Conservation (phyloP, 2,113 vertebrate species). For the Hydrolagus affinis region DNA sequence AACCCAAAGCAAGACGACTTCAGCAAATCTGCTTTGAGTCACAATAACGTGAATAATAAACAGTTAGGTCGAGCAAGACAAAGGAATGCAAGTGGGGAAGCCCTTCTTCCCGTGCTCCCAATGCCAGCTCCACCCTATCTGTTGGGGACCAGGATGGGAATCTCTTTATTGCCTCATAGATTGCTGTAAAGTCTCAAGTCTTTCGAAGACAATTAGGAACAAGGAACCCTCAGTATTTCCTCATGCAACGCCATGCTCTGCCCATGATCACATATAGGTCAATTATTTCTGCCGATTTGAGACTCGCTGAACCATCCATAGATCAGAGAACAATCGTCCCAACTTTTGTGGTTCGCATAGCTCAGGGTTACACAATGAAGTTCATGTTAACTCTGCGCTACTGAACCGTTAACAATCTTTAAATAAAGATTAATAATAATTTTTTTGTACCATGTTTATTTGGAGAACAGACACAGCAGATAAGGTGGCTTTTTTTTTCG, state of each 20-base stretch:
- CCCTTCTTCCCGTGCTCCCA: conserved; percentile 38
- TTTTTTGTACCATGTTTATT: not conserved
- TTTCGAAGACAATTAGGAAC: too few species aligned
- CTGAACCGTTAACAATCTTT: not conserved
- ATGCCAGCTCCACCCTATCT: conserved; percentile 45
- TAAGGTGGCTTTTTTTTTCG: not conserved
- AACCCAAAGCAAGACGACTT: conserved; percentile 40
- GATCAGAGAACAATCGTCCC: not conserved
- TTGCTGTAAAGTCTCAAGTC: conserved; percentile 40
- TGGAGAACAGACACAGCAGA: not conserved
- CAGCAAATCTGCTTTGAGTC: conserved; percentile 7
- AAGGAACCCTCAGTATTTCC: too few species aligned
- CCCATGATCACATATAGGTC: too few species aligned
- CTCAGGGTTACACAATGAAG: not conserved
- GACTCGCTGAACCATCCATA: not conserved
- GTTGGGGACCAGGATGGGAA: conserved; percentile 45
- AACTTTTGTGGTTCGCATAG: not conserved
- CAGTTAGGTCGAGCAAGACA: conserved; percentile 34
- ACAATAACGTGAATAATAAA: conserved; percentile 33
- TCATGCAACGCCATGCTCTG: too few species aligned
- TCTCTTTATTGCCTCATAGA: conserved; percentile 45
- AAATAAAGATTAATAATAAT: not conserved
- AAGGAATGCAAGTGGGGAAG: conserved; percentile 33
- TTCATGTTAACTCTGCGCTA: not conserved
- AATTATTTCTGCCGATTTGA: not conserved